phyloP scores from a whole-genome alignment of 2,797 vertebrate genomes.

The Rhinophrynus dorsalis region DNA sequence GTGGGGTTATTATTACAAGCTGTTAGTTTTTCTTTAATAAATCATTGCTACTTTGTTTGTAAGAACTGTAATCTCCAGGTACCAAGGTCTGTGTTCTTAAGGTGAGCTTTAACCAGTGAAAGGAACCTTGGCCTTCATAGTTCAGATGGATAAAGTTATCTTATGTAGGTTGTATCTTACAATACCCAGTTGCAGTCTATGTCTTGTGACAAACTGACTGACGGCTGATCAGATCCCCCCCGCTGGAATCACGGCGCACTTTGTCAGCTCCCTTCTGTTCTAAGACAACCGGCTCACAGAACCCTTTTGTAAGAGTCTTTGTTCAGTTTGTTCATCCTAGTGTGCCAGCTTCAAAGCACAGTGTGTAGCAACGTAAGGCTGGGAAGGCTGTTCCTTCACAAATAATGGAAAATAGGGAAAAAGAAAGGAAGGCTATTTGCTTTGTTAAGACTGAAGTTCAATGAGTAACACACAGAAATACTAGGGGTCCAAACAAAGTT shows the following conservation, averaged over 20 bases:
- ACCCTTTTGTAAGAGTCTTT: slow-evolving; percentile 19
- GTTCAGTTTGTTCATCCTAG: slow-evolving; percentile 30
- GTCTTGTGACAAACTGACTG: slow-evolving; percentile 26
- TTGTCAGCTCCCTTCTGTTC: slow-evolving; percentile 32
- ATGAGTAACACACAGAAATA: background rate
- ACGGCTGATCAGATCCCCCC: slow-evolving; percentile 31
- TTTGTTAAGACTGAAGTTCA: slow-evolving; percentile 21
- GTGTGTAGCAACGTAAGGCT: slow-evolving; percentile 12
- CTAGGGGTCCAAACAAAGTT: slow-evolving; percentile 19
- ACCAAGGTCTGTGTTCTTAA: too few relatives aligned
- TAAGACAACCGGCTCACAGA: slow-evolving; percentile 33
- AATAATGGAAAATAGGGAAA: slow-evolving; percentile 9
- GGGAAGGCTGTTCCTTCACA: slow-evolving; percentile 11
- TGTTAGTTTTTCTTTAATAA: too few relatives aligned
- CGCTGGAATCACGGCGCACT: slow-evolving; percentile 22
- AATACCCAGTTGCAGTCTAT: slow-evolving; percentile 14
- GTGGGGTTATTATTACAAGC: too few relatives aligned
- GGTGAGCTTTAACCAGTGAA: background rate
- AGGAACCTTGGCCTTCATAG: background rate
- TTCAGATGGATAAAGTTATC: background rate
- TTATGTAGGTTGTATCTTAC: background rate
- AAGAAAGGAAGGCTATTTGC: slow-evolving; percentile 21
- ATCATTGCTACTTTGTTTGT: too few relatives aligned
- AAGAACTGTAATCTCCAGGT: too few relatives aligned
- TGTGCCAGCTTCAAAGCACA: slow-evolving; percentile 18